Percentiles rank a stretch among this genome's conserved stretches.
phyloP scores from a whole-genome alignment of 2,113 vertebrate genomes.

The Ceyx cyanopectus region DNA sequence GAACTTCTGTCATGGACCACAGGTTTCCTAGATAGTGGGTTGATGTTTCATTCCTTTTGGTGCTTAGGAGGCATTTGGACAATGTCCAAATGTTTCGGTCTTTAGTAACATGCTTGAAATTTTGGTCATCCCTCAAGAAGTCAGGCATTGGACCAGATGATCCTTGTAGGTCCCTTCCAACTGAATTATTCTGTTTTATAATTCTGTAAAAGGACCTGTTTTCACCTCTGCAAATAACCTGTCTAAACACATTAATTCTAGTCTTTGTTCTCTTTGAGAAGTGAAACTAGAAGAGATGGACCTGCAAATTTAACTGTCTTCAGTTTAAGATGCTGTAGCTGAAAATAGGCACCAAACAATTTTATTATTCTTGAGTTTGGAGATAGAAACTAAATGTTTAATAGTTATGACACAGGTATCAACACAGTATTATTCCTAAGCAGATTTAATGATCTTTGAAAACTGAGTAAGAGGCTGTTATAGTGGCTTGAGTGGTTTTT shows the following conservation, averaged over 20 bases:
- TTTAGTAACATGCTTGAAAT: neutral
- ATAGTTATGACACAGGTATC: neutral
- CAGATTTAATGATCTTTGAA: neutral
- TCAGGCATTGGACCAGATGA: neutral
- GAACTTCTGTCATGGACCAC: neutral
- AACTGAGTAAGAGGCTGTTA: neutral
- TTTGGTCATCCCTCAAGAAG: neutral
- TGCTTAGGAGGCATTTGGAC: neutral
- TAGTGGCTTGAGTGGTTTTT: neutral
- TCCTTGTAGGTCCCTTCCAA: accelerated
- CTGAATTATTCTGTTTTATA: neutral
- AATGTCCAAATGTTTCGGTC: neutral
- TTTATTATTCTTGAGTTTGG: neutral
- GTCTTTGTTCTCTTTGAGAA: neutral
- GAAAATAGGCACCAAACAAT: neutral
- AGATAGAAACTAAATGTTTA: neutral
- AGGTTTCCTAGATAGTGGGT: neutral
- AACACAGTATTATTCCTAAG: neutral
- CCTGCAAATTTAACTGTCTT: neutral
- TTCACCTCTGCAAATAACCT: neutral
- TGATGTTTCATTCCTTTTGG: accelerated
- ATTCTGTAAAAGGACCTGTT: neutral
- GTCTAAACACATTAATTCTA: neutral
- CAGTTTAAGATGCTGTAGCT: neutral
- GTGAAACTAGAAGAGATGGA: neutral